These are phyloP conservation scores for Sylvilagus floridanus DNA, from an alignment of 2,797 vertebrate genomes.

Conservation along the genomic window DNA sequence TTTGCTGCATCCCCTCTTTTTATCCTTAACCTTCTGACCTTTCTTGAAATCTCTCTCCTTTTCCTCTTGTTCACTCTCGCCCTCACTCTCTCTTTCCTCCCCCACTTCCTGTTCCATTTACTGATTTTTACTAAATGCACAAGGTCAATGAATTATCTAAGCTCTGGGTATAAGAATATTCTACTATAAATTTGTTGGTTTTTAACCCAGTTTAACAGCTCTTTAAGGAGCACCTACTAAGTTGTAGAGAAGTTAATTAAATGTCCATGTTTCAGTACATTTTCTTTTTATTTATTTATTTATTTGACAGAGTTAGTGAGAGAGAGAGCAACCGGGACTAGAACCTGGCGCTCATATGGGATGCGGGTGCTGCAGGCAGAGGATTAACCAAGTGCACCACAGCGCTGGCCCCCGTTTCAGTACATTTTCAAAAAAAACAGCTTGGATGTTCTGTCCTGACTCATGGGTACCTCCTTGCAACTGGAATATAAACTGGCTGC, in stretches of 20 bases:
- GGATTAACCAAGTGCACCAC: too few species aligned
- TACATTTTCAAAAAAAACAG: not conserved
- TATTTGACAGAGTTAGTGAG: too few species aligned
- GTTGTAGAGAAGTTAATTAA: slow-evolving; percentile 24
- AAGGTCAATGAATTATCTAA: not conserved
- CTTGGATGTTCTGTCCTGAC: not conserved
- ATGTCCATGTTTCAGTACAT: not conserved
- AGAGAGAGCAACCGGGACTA: too few species aligned
- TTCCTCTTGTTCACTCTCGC: too few species aligned
- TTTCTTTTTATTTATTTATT: too few species aligned
- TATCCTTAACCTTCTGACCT: not conserved
- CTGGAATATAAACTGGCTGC: not conserved
- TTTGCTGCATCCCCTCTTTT: not conserved
- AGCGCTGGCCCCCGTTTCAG: too few species aligned
- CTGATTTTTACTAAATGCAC: not conserved
- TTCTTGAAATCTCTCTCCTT: not conserved
- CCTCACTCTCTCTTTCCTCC: not conserved
- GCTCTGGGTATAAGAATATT: not conserved
- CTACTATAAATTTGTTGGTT: not conserved
- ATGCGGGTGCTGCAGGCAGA: too few species aligned
- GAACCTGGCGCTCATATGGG: too few species aligned
- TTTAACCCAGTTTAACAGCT: not conserved
- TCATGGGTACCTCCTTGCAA: not conserved
- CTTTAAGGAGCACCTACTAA: not conserved
- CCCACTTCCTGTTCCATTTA: not conserved